A percentile compares a stretch with the other conserved stretches of the same genome.
Evolutionary conservation across 2,113 vertebrate genomes (phyloP).

Genomic region (Callipepla californica): DNA sequence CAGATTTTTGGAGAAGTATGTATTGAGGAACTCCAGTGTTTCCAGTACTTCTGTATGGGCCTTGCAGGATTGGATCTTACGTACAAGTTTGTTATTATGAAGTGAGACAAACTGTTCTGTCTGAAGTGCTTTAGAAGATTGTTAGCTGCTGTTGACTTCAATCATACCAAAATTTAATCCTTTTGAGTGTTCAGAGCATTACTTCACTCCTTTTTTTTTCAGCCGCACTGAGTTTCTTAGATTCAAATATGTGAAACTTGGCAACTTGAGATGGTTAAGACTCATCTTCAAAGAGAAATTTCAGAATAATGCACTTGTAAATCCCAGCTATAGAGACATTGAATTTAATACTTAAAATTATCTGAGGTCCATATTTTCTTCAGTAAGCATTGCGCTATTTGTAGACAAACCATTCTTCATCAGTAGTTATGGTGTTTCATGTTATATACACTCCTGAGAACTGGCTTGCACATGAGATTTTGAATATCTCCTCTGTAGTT

Average conservation of each 20-base stretch:
- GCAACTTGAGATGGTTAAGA: conserved; percentile 32
- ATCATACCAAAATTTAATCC: conserved; percentile 51
- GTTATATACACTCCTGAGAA: neutral
- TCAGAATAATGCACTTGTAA: conserved; percentile 50
- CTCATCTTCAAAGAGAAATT: conserved; percentile 65
- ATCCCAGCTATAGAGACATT: conserved; percentile 26
- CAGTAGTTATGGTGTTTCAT: neutral
- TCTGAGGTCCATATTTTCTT: neutral
- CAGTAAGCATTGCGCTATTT: neutral
- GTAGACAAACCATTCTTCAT: neutral
- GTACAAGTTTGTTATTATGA: neutral
- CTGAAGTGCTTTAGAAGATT: conserved; percentile 16
- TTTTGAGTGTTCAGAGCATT: conserved; percentile 37
- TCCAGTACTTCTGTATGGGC: neutral
- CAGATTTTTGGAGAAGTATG: neutral
- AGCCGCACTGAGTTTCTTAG: conserved; percentile 5
- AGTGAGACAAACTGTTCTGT: neutral
- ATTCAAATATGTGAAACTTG: conserved; percentile 49
- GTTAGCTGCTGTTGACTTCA: conserved; percentile 38
- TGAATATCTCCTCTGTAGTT: neutral
- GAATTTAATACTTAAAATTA: conserved; percentile 46
- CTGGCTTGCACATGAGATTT: neutral
- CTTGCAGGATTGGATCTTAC: neutral
- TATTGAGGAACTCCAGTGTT: neutral
- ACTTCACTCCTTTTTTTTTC: conserved; percentile 22